Evolutionary conservation across 2,888 invertebrate species (phyloP), one percentile per base, ranked within the genome.

Genomic region (Ophion costatus): DNA sequence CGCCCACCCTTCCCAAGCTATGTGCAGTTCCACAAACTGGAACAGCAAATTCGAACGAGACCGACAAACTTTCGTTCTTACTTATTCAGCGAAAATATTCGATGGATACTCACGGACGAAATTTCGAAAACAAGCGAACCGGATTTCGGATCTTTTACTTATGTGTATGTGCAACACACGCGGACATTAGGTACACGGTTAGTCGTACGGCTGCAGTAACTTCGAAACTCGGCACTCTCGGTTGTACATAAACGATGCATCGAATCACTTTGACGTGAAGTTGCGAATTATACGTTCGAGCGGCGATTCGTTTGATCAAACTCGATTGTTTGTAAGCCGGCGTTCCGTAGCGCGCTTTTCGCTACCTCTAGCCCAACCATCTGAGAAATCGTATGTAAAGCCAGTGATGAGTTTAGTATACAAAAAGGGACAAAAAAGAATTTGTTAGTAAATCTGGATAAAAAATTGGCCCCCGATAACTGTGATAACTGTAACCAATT

Each of bases 221-320:
- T 51, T 51, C 17, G 14, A 51, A 51, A 51, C 51, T 17, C 51
- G 5, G 17, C 51, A 51, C 17, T 51, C 51, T 51, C 51, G 51
- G 38, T 9, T 38, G 7, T 38, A 38, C 38, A 38, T 63, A 80
- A 9, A 81, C 84, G 71, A 69, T 85, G 63, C 61, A 29, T 80
- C 74, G 80, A 85, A 84, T 85, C 82, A 78, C 84, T 85, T 84
- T 73, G 38, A 70, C 77, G 82, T 59, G 51, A 51, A 77, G 82
- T 69, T 70, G 81, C 74, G 82, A 80, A 74, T 82, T 82, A 69
- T 70, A 70, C 24, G 59, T 51, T 51, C 63, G 42, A 66, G 57
- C 29, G 45, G 57, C 33, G 38, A 42, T 77, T 77, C 77, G 77
- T 78, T 78, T 73, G 61, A 83, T 75, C 59, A 61, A 81, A 81